These are phyloP conservation scores for Panonychus citri DNA, from an alignment of 1,140 invertebrate species.

Conservation along the genomic window DNA sequence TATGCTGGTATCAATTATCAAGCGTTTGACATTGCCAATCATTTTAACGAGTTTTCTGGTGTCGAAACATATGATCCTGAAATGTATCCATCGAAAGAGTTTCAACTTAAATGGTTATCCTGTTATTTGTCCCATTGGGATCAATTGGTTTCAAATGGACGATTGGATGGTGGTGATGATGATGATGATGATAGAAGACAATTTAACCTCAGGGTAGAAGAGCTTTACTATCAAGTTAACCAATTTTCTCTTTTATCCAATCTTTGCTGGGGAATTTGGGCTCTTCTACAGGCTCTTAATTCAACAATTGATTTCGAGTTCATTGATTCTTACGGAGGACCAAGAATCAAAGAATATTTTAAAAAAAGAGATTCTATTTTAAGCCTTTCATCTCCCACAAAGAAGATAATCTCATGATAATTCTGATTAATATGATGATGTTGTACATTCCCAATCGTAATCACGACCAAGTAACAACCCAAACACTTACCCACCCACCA, in stretches of 20 bases:
- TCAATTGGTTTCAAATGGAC: conserved; percentile 3
- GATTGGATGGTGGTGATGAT: background rate
- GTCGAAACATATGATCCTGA: conserved; percentile 32
- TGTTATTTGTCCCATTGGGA: conserved; percentile 36
- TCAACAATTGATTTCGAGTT: conserved; percentile 88
- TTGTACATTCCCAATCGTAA: too few relatives aligned
- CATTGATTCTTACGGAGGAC: conserved; percentile 42
- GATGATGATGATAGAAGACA: background rate
- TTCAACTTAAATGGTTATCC: conserved; percentile 56
- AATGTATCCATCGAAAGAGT: conserved; percentile 49
- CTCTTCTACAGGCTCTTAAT: conserved; percentile 63
- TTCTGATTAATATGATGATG: too few relatives aligned
- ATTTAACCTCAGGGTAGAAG: conserved; percentile 35
- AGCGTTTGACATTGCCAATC: conserved; percentile 89
- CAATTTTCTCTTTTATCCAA: conserved; percentile 53
- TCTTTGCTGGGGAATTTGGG: conserved; percentile 82
- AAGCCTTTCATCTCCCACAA: too few relatives aligned
- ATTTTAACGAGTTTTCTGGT: conserved; percentile 82
- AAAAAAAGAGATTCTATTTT: conserved; percentile 1
- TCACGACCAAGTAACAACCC: too few relatives aligned
- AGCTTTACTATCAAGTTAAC: conserved; percentile 48
- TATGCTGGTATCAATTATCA: conserved; percentile 84
- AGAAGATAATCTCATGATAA: too few relatives aligned
- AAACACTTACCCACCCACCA: too few relatives aligned
- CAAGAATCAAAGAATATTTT: conserved; percentile 5